A percentile compares a stretch with the other conserved stretches of the same genome.
Evolutionary conservation across 2,797 vertebrate species (phyloP).

Genomic region (Leucoraja ocellata): DNA sequence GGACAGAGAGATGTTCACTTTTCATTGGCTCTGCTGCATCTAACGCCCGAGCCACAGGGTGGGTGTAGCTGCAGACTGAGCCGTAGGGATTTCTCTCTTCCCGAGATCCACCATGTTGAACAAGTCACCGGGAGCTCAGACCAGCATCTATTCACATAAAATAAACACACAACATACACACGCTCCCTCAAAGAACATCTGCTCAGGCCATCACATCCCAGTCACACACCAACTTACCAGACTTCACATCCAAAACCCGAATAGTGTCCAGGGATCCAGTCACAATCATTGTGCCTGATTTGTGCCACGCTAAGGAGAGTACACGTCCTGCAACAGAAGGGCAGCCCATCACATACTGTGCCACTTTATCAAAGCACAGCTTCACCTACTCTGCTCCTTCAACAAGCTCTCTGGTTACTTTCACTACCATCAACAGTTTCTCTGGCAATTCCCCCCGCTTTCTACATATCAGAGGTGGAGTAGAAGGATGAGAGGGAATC

Average conservation of each 20-base stretch:
- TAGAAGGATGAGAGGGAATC: no score
- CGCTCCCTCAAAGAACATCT: not conserved
- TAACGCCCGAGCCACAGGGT: no score
- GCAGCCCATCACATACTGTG: not conserved
- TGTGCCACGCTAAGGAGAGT: slow-evolving; percentile 81
- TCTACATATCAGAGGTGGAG: no score
- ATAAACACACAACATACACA: not conserved
- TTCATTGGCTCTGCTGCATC: not conserved
- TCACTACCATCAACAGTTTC: no score
- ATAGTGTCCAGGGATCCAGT: slow-evolving; percentile 77
- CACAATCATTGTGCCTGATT: slow-evolving; percentile 62
- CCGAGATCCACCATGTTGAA: no score
- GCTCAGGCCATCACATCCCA: slow-evolving; percentile 7
- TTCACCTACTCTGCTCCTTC: not conserved
- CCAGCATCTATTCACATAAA: not conserved
- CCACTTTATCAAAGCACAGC: not conserved
- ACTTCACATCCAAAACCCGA: slow-evolving; percentile 63
- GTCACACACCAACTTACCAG: slow-evolving; percentile 60
- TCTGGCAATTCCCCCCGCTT: no score
- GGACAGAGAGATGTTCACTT: not conserved
- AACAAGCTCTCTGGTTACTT: not conserved
- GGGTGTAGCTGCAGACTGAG: no score
- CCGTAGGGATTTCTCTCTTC: no score
- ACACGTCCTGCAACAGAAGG: slow-evolving; percentile 64
- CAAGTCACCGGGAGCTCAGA: not conserved